These are phyloP conservation scores for Heliocidaris erythrogramma DNA, from an alignment of 35 echinoderm and acorn worm species.

Conservation along the genomic window DNA sequence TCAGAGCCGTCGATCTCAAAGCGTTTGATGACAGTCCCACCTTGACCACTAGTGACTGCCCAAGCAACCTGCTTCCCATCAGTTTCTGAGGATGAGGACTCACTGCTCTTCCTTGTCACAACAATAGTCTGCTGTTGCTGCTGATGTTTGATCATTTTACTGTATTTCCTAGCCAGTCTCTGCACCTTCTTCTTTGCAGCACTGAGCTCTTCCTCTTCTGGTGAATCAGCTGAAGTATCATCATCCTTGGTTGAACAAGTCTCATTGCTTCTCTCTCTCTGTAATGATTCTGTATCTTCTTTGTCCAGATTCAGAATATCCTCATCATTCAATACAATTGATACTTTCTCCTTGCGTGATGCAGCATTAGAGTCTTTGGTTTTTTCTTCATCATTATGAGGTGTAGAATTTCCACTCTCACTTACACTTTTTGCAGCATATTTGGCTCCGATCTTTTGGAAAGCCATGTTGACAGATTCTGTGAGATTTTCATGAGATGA, in stretches of 20 bases:
- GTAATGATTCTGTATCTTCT: slow-evolving; percentile 50
- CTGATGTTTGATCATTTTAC: slow-evolving; percentile 69
- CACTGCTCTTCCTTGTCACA: slow-evolving; percentile 30
- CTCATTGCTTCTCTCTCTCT: slow-evolving; percentile 4
- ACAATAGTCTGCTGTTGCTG: slow-evolving; percentile 35
- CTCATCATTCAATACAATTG: slow-evolving; percentile 19
- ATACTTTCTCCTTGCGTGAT: slow-evolving; percentile 15
- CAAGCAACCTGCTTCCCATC: slow-evolving; percentile 47
- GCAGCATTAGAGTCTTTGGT: slow-evolving; percentile 18
- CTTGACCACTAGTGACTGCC: neutral
- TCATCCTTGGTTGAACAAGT: slow-evolving; percentile 40
- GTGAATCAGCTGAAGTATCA: slow-evolving; percentile 23
- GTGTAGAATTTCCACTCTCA: slow-evolving; percentile 33
- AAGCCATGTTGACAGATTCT: slow-evolving; percentile 73
- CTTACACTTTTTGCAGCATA: slow-evolving; percentile 53
- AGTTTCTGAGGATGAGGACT: slow-evolving; percentile 2
- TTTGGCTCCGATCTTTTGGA: slow-evolving; percentile 71
- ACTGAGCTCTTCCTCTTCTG: slow-evolving; percentile 28
- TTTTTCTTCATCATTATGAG: neutral
- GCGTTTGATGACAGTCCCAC: slow-evolving; percentile 34
- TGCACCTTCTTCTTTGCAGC: slow-evolving; percentile 40
- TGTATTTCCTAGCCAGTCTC: slow-evolving; percentile 79
- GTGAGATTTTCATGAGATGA: slow-evolving; percentile 74
- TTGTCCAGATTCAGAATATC: neutral
- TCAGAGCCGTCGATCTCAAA: slow-evolving; percentile 25